Evolutionary conservation across 2,888 invertebrate genomes (phyloP), one percentile per base, ranked within the genome.

Genomic region (Cheilosia vulpina): DNA sequence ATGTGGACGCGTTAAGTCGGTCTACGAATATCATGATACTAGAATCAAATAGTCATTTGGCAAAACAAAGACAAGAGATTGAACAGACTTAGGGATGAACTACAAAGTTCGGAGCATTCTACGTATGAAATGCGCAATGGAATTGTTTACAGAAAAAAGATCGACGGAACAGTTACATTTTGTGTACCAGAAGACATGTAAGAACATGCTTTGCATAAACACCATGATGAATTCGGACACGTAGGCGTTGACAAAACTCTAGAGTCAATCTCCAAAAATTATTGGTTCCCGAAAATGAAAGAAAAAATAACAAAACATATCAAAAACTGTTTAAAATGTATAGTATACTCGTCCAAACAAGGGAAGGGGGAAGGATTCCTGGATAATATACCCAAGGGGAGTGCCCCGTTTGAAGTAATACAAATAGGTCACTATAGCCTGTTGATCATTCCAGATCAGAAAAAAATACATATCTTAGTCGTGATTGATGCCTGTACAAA

Each of bases 201-300:
- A 15, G 21, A 45, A 11, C 57, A 65, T 27, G 68, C 73, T 19
- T 47, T 75, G 11, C 19, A 52, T 15, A 76, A 53, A 50, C 80
- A 85, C 31, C 79, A 85, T 47, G 71, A 87, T 17, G 80, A 83
- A 73, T 75, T 87, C 45, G 87, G 78, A 11, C 85, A 87, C 55
- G 1, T 72, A 7, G 85, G 87, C 0, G 31, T 13, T 3, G 68
- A 68, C 13, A 68, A 68, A 68, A 27, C 17, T 1, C 15, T 68
- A 5, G 68, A 55, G 1, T 43, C 27, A n/a, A 24, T 31, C 31
- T 47, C 47, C n/a, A 53, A 66, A 66, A 66, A 27, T 41, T 66
- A 66, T 38, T 66, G 41, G 47, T 65, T 65, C 2, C 50, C 65
- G 2, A 65, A 50, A 15, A 65, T 65, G 50, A 65, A 13, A 38